phyloP scores from a whole-genome alignment of 2,888 invertebrate species.

The Cephonodes hylas region DNA sequence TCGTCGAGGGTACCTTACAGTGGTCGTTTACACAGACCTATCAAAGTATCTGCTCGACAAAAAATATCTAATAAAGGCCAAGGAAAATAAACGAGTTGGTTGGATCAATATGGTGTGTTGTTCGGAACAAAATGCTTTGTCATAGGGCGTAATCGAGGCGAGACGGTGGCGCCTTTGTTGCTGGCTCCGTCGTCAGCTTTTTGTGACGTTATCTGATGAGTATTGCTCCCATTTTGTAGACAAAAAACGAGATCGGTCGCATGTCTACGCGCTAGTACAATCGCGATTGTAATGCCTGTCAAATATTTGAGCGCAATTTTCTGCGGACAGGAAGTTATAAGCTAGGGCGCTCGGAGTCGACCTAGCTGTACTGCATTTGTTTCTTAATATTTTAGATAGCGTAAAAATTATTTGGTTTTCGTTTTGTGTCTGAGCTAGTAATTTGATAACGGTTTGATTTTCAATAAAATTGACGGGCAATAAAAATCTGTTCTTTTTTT shows the following conservation, averaged over 20 bases:
- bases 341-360: neutral
- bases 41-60: slow-evolving; percentile 39
- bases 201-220: slow-evolving; percentile 78
- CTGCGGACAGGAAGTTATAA: neutral
- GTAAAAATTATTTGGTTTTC: neutral
- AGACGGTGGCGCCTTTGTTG: slow-evolving; percentile 77
- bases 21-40: slow-evolving; percentile 43
- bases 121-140: slow-evolving; percentile 75
- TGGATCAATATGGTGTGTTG: slow-evolving; percentile 80
- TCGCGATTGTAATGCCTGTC: slow-evolving; percentile 14
- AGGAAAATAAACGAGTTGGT: slow-evolving; percentile 73
- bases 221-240: slow-evolving; percentile 75
- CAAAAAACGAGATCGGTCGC: slow-evolving; percentile 61
- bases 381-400: neutral
- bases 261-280: slow-evolving; percentile 22
- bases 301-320: slow-evolving; percentile 8
- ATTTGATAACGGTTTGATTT: neutral
- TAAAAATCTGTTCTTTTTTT: too few relatives aligned
- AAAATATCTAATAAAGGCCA: slow-evolving; percentile 75
- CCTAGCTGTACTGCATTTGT: neutral
- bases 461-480: too few relatives aligned
- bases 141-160: slow-evolving; percentile 79
- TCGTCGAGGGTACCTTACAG: slow-evolving; percentile 29
- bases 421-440: neutral
- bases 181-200: slow-evolving; percentile 69